Conservation (phyloP, 2,888 invertebrate genomes). For the Pristionchus fissidentatus region DNA sequence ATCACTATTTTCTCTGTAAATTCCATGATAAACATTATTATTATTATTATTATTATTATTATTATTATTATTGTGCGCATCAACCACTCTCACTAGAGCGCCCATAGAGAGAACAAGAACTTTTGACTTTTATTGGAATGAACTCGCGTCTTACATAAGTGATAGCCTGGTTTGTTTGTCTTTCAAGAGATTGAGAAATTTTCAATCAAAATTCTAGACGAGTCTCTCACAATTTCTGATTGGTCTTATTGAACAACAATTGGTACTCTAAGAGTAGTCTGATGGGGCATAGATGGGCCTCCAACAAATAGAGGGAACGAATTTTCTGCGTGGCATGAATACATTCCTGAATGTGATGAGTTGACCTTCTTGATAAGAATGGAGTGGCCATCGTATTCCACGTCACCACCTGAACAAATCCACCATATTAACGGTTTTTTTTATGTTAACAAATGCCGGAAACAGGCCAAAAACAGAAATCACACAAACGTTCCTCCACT, state of each 20-base stretch:
- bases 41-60: too few relatives aligned
- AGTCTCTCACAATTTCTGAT: neutral
- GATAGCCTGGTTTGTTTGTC: neutral
- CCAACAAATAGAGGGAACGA: conserved; percentile 39
- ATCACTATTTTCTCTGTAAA: too few relatives aligned
- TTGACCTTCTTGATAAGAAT: neutral
- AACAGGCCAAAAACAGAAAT: too few relatives aligned
- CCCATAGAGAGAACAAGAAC: too few relatives aligned
- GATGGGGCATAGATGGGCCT: conserved; percentile 43
- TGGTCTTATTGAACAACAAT: neutral
- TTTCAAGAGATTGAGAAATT: neutral
- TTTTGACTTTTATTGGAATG: neutral
- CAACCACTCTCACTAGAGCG: too few relatives aligned
- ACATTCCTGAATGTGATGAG: conserved; percentile 13
- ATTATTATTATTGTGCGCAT: too few relatives aligned
- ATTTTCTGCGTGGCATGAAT: conserved; percentile 21
- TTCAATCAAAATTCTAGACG: neutral
- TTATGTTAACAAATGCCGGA: too few relatives aligned
- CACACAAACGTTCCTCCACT: too few relatives aligned
- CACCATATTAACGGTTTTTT: too few relatives aligned
- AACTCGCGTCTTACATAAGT: neutral
- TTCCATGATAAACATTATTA: too few relatives aligned
- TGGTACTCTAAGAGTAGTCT: conserved; percentile 8
- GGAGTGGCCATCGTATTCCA: neutral
- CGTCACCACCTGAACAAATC: neutral